Evolutionary conservation across 2,888 invertebrate species (phyloP), one percentile per base, ranked within the genome.

Genomic region (Dicyrtomina minuta): DNA sequence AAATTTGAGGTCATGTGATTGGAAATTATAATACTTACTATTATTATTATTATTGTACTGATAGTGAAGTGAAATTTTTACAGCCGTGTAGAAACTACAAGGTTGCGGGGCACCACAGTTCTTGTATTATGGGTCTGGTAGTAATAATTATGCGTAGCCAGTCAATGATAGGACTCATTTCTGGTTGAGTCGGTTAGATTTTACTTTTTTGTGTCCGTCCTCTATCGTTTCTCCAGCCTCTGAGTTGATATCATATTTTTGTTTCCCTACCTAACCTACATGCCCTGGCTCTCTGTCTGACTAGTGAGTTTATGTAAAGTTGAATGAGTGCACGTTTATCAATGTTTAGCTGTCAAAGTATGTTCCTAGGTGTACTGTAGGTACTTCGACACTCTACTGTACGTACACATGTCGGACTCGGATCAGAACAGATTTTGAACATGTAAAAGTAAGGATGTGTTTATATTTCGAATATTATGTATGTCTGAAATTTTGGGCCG

Each of bases 131-230:
- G 56, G 15, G 33, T 33, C 33, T 33, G 33, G 22, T 10, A 8
- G 22, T 10, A 10, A 58, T 58, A 39, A 58, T 58, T 58, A 58
- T 58, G 58, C 58, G 58, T 58, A 58, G 58, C 41, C 33, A 10
- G 56, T 56, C 68, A 70, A 67, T 46, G 73, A 68, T 69, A 70
- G 66, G 67, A 68, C 46, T 46, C 55, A 61, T 53, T 68, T 64
- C 67, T 64, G 70, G 70, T 73, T 70, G 65, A 71, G 70, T 71
- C 67, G 66, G 70, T 71, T 70, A 64, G 64, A 69, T 70, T 56
- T 65, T 69, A n/a, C n/a, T 70, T 70, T 68, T 60, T 64, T 64
- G n/a, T 70, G 66, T 73, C 69, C 66, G 70, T 68, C 70, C 46
- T 62, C 62, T 70, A 68, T 65, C 61, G 66, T 70, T 68, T 70